Evolutionary conservation across 2,797 vertebrate species (phyloP).

Genomic region (Bovichtus variegatus): DNA sequence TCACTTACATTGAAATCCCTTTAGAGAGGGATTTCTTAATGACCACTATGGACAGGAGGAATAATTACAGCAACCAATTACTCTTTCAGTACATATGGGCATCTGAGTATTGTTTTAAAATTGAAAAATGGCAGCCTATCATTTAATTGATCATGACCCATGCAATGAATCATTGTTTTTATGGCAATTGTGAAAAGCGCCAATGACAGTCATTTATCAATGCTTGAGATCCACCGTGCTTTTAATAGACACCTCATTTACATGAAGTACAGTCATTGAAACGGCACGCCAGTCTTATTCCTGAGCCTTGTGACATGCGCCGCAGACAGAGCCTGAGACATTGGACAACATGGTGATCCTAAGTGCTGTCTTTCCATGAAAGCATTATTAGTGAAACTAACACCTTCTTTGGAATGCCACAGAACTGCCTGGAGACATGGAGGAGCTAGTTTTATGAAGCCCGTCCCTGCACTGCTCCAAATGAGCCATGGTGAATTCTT

Average conservation of each 20-base stretch:
- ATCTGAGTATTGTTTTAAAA: neutral
- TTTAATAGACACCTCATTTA: conserved; percentile 49
- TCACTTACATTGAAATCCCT: neutral
- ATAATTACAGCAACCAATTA: conserved; percentile 14
- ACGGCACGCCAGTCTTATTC: neutral
- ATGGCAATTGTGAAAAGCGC: conserved; percentile 3
- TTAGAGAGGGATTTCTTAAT: neutral
- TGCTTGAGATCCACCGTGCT: conserved; percentile 2
- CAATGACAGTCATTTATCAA: conserved; percentile 40
- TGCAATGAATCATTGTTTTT: conserved; percentile 12
- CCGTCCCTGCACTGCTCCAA: conserved; percentile 76
- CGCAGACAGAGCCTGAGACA: conserved; percentile 55
- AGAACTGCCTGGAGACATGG: conserved; percentile 78
- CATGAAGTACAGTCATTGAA: conserved; percentile 24
- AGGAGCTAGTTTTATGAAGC: conserved; percentile 79
- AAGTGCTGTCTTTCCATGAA: conserved; percentile 64
- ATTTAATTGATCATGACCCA: conserved; percentile 23
- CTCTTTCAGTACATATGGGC: neutral
- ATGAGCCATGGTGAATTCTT: conserved; percentile 85
- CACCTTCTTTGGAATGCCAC: conserved; percentile 78
- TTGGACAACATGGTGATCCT: conserved; percentile 53
- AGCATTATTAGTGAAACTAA: conserved; percentile 79
- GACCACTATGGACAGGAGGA: neutral
- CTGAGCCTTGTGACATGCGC: conserved; percentile 40
- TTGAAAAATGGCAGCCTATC: neutral